Base-by-base conservation (phyloP, 2,888 invertebrate genomes). In the Heteromyza rotundicornis region DNA sequence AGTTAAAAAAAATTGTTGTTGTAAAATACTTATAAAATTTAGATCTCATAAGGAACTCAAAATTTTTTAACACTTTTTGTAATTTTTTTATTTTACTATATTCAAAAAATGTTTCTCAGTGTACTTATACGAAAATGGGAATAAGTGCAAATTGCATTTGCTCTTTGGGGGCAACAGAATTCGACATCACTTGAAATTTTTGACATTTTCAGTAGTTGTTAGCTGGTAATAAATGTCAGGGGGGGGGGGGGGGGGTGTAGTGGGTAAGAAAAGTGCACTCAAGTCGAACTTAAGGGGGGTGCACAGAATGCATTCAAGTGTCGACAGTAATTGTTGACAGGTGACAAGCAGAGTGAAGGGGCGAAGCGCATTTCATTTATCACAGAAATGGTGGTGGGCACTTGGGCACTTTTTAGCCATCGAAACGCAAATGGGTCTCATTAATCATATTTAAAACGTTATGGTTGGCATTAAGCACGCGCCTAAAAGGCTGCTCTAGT, bases 151-250 rank as follows among this genome's bases (percentile, higher is more conserved):
- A 40, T 40, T 40, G 40, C 40, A 40, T 40, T 40, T 10, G n/a
- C 32, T 5, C 32, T n/a, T 27, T 27, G 27, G 27, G 12, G 40
- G n/a, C 2, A 40, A 40, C 40, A 40, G 10, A n/a, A n/a, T 40
- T 40, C 40, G 40, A 40, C 16, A 40, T 14, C 16, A 40, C 16
- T 50, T 47, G 60, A 50, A 54, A 55, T 60, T 56, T 60, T 56
- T 56, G 60, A 60, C 56, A 60, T 36, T 60, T 60, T 60, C 51
- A 60, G 49, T 50, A 60, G 60, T 51, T 27, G 60, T 51, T 56
- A 49, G 60, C 50, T 50, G 49, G 56, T 44, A 56, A 51, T 60
- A 60, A 60, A 60, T 36, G 60, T 60, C 60, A 47, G 7, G 32
- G 32, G 32, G 32, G 32, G 32, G 12, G 32, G 5, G 32, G 32